Conservation (phyloP, 2,888 invertebrate genomes). For the Petrophora chlorosata region DNA sequence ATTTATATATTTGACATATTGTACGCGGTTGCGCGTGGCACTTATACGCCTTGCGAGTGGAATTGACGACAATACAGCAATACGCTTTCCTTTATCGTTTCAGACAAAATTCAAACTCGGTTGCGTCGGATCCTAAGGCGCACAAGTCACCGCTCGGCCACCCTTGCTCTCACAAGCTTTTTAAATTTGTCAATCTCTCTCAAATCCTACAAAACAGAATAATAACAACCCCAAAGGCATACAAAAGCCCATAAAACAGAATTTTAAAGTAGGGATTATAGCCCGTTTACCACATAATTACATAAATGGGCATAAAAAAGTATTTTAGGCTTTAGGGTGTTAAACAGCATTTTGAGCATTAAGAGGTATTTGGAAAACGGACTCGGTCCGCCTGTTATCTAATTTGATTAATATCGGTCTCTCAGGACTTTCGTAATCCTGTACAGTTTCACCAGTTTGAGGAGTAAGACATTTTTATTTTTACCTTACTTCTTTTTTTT, state of each 20-base stretch:
- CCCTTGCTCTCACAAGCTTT: no score
- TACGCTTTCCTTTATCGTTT: no score
- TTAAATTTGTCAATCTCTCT: no score
- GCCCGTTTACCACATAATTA: slow-evolving; percentile 8
- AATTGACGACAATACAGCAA: no score
- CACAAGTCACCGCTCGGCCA: no score
- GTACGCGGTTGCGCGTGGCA: no score
- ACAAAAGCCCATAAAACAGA: neutral
- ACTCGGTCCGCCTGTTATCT: slow-evolving; percentile 22
- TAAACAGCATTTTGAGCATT: slow-evolving; percentile 1
- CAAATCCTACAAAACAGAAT: neutral
- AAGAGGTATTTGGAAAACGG: slow-evolving; percentile 21
- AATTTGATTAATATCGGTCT: slow-evolving; percentile 26
- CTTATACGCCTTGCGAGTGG: no score
- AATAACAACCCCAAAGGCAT: neutral
- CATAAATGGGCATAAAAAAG: neutral
- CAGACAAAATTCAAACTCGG: no score
- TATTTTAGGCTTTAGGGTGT: neutral
- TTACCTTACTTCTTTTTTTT: no score
- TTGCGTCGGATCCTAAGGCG: no score
- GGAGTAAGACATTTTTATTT: no score
- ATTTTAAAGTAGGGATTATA: neutral
- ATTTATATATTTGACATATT: no score
- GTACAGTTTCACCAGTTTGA: neutral
- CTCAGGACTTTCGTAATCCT: slow-evolving; percentile 8